These are phyloP conservation scores for Spinibarbus caldwelli DNA, from an alignment of 2,797 vertebrate species.

Conservation along the genomic window DNA sequence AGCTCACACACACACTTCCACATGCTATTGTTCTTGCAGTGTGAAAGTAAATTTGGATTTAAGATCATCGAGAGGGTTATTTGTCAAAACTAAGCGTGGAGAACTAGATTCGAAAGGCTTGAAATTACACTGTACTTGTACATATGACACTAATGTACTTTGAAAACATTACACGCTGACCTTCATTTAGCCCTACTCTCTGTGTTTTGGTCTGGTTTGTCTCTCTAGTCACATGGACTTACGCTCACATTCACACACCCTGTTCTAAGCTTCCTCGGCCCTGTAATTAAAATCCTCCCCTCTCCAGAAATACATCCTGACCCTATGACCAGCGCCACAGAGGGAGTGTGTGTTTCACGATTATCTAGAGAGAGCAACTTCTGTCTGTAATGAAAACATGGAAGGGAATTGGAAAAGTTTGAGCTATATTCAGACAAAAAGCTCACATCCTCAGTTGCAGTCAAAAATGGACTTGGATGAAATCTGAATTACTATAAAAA, in stretches of 20 bases:
- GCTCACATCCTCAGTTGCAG: not conserved
- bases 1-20: conserved; percentile 7
- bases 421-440: conserved; percentile 11
- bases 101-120: not conserved
- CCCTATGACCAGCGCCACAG: conserved; percentile 40
- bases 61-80: conserved; percentile 2
- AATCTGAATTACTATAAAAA: conserved; percentile 26
- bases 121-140: not conserved
- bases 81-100: not conserved
- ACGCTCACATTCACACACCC: conserved; percentile 35
- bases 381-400: conserved; percentile 32
- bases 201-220: conserved; percentile 26
- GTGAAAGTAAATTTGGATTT: conserved; percentile 11
- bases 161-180: not conserved
- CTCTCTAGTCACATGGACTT: conserved; percentile 16
- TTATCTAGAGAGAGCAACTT: conserved; percentile 11
- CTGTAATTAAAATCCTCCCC: conserved; percentile 60
- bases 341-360: conserved; percentile 14
- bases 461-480: conserved; percentile 19
- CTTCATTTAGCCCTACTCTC: not conserved
- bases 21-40: conserved; percentile 19
- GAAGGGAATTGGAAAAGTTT: not conserved
- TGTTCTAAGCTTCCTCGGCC: conserved; percentile 39
- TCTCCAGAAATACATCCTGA: conserved; percentile 61
- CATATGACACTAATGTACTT: not conserved